Conservation (phyloP, 2,888 invertebrate species). For the Hoplodrina blanda region DNA sequence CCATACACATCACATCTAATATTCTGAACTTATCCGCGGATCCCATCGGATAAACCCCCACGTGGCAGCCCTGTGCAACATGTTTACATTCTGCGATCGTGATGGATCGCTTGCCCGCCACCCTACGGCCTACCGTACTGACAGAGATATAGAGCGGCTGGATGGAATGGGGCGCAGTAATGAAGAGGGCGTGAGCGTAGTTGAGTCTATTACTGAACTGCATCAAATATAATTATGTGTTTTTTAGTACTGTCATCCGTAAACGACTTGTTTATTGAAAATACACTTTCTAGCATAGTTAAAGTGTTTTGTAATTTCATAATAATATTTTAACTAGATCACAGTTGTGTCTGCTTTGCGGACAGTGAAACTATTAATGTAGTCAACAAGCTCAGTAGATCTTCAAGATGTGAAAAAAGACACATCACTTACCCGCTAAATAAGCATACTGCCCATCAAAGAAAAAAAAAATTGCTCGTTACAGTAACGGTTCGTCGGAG, state of each 20-base stretch:
- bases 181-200: conserved; percentile 2
- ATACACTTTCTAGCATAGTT: no score
- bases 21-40: conserved; percentile 40
- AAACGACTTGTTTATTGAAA: not conserved
- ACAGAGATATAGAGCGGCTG: conserved; percentile 19
- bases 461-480: no score
- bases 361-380: no score
- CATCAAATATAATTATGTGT: not conserved
- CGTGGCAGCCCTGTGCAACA: conserved; percentile 60
- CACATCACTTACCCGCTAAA: no score
- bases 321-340: no score
- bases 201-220: not conserved
- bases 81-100: conserved; percentile 65
- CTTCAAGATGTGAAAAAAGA: no score
- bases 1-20: conserved; percentile 37
- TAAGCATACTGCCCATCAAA: no score
- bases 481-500: no score
- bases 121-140: conserved; percentile 42
- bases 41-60: conserved; percentile 24
- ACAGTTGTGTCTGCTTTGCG: no score
- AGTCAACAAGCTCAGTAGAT: no score
- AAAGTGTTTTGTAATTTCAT: no score
- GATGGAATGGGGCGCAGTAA: conserved; percentile 1
- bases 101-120: conserved; percentile 62
- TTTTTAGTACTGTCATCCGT: not conserved